These are phyloP conservation scores for Phengaris alcon DNA, from an alignment of 2,888 invertebrate genomes.

Conservation along the genomic window DNA sequence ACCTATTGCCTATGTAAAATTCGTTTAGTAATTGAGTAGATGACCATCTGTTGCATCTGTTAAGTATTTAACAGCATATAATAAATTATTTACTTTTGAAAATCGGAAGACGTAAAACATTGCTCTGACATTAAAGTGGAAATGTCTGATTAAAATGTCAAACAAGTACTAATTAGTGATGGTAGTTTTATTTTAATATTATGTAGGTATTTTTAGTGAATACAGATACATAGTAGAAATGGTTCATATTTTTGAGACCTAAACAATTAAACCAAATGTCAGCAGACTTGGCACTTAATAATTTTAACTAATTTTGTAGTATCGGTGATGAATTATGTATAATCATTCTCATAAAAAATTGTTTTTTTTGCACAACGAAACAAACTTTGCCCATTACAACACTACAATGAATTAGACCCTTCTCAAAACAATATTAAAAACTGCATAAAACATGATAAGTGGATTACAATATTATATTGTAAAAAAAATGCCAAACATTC, in stretches of 20 bases:
- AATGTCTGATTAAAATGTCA: conserved; percentile 13
- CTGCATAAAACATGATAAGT: too few relatives aligned
- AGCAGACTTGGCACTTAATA: neutral
- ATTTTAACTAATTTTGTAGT: neutral
- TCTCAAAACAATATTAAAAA: too few relatives aligned
- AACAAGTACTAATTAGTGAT: neutral
- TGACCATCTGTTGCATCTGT: neutral
- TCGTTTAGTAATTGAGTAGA: neutral
- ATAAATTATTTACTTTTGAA: neutral
- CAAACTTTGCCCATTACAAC: neutral
- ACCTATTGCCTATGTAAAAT: neutral
- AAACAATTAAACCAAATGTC: too few relatives aligned
- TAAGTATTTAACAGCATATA: neutral
- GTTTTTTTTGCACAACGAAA: neutral
- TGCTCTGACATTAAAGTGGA: neutral
- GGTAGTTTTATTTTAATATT: too few relatives aligned
- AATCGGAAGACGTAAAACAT: neutral
- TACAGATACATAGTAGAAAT: neutral
- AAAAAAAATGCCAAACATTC: too few relatives aligned
- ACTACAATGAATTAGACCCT: too few relatives aligned
- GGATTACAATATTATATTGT: too few relatives aligned
- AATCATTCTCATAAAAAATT: neutral
- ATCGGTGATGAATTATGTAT: neutral
- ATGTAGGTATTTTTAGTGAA: neutral
- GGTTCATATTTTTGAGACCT: neutral